Evolutionary conservation across 2,113 vertebrate genomes (phyloP), one percentile per base, ranked within the genome.

Genomic region (Osmerus mordax): DNA sequence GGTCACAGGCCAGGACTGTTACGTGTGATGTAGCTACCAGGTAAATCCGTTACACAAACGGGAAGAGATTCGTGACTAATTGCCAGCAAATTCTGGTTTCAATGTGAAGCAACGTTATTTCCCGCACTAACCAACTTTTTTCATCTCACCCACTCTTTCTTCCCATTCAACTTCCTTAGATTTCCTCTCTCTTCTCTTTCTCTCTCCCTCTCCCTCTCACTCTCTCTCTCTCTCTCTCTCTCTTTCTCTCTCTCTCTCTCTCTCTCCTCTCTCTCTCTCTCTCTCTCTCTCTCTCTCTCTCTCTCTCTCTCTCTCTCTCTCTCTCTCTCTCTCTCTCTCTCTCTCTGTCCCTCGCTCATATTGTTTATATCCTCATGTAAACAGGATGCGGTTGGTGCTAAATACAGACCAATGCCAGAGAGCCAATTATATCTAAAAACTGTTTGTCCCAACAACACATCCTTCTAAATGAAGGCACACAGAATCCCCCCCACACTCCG

Each of bases 361-460:
- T 82, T 87, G 81, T 88, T 87, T 86, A 76, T 78, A 68, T 73
- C 76, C 77, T 75, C 81, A 78, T 72, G 65, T 83, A 84, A 92
- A 90, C 90, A 91, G 91, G 89, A 92, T 81, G 79, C 8, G 14
- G 77, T 84, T 80, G 81, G 82, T 67, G 83, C 88, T 89, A 87
- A 88, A 89, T 87, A 79, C 86, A 86, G 82, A 84, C 82, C 83
- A 87, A 84, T 87, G 83, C 86, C 87, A 87, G 69, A 71, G 84
- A 87, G 79, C 75, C 83, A 84, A 85, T 87, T 88, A 90, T 89
- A 91, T 90, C 85, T 85, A 85, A 89, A 90, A 83, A 87, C 80
- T 71, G 81, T 87, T 91, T 91, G 85, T 87, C 83, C 79, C 77
- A 85, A 74, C 80, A 87, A 79, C 86, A 90, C 79, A 91, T 91